These are phyloP conservation scores for Falco concolor DNA, from an alignment of 2,797 vertebrate genomes.

Conservation along the genomic window DNA sequence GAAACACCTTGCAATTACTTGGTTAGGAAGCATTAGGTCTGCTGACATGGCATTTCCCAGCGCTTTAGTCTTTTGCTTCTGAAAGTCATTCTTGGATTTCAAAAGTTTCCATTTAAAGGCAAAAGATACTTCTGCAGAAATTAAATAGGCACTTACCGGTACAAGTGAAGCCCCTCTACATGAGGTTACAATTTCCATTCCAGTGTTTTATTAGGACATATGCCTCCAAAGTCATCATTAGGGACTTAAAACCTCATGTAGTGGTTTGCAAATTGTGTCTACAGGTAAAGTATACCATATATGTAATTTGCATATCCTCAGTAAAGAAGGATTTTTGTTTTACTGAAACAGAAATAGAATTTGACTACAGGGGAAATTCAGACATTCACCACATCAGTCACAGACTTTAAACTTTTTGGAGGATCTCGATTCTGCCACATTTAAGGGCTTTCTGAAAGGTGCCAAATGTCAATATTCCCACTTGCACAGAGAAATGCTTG, in stretches of 20 bases:
- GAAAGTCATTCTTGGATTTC: neutral
- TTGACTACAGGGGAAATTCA: neutral
- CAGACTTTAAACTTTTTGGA: neutral
- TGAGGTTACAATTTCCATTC: neutral
- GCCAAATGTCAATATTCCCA: neutral
- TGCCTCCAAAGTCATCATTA: neutral
- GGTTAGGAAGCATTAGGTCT: neutral
- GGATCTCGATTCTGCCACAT: neutral
- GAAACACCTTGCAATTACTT: constrained; percentile 47
- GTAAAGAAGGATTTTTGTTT: neutral
- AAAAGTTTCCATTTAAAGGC: neutral
- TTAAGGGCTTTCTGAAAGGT: neutral
- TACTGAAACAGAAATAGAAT: neutral
- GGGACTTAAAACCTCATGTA: neutral
- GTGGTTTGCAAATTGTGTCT: neutral
- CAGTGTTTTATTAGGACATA: neutral
- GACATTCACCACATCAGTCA: neutral
- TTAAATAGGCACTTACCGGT: neutral
- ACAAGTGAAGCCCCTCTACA: neutral
- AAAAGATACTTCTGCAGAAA: neutral
- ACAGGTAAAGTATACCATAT: neutral
- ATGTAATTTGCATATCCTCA: neutral
- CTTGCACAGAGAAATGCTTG: neutral
- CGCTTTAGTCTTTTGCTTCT: neutral
- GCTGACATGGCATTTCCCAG: neutral